Percentiles rank a stretch among this genome's conserved stretches.
Conservation (phyloP, 2,888 invertebrate genomes). For the Cosmorhoe ocellata region DNA sequence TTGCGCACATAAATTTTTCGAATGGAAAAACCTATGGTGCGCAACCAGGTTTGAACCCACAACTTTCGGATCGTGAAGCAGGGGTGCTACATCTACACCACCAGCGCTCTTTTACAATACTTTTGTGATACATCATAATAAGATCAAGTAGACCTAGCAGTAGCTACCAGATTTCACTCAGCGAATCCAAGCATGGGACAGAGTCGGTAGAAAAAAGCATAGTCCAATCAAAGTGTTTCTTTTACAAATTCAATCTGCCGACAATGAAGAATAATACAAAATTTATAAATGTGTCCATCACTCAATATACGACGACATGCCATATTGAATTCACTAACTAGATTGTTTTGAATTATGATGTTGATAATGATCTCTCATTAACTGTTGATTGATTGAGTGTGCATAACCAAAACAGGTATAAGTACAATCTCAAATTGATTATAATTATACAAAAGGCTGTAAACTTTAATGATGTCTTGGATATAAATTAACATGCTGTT, state of each 20-base stretch:
- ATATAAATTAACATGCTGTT: conserved; percentile 1
- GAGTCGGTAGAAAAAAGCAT: too few relatives aligned
- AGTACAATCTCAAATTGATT: background rate
- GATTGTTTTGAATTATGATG: conserved; percentile 36
- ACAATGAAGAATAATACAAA: conserved; percentile 44
- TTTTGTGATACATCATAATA: too few relatives aligned
- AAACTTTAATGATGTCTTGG: background rate
- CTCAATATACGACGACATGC: conserved; percentile 35
- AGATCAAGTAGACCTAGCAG: too few relatives aligned
- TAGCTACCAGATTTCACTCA: too few relatives aligned
- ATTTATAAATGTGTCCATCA: conserved; percentile 40
- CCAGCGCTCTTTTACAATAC: too few relatives aligned
- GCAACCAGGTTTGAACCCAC: too few relatives aligned
- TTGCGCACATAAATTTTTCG: too few relatives aligned
- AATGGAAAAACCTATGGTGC: too few relatives aligned
- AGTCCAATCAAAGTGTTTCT: too few relatives aligned
- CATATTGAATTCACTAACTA: conserved; percentile 38
- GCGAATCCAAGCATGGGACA: too few relatives aligned
- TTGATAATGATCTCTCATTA: conserved; percentile 40
- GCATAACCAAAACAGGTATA: background rate
- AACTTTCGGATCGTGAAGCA: too few relatives aligned
- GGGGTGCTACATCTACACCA: too few relatives aligned
- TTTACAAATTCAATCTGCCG: background rate
- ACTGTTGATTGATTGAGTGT: conserved; percentile 42
- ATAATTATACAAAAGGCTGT: conserved; percentile 1